Conservation (phyloP, 2,113 vertebrate species). For the Pagrus major region DNA sequence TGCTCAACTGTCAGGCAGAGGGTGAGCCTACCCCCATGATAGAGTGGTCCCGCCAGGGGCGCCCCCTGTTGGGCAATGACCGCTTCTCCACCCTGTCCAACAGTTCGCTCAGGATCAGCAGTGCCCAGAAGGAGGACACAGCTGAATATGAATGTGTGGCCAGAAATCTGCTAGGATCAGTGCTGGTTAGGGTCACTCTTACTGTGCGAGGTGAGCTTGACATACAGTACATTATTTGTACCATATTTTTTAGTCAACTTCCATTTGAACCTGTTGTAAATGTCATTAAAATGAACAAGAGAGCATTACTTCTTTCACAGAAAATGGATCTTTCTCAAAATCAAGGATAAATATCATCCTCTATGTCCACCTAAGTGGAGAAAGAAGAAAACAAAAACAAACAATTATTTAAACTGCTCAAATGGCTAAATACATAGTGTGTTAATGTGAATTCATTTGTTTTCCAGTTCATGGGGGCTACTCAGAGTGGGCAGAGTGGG, state of each 20-base stretch:
- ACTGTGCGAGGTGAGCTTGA: constrained; percentile 89
- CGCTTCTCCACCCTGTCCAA: constrained; percentile 86
- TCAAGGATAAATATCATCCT: not conserved
- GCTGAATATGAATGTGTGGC: constrained; percentile 93
- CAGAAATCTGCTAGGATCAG: constrained; percentile 92
- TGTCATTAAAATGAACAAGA: not conserved
- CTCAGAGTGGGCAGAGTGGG: constrained; percentile 94
- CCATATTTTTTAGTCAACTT: not conserved
- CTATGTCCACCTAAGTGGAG: not conserved
- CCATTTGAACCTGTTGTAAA: not conserved
- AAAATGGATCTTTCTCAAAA: not conserved
- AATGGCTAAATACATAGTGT: not conserved
- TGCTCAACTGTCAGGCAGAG: constrained; percentile 90
- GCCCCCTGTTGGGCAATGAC: constrained; percentile 79
- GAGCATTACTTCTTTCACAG: not conserved
- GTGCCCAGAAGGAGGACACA: constrained; percentile 90
- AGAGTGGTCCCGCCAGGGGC: constrained; percentile 89
- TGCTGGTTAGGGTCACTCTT: constrained; percentile 85
- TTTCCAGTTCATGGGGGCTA: constrained; percentile 92
- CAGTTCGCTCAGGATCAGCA: constrained; percentile 86
- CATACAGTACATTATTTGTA: too few species aligned
- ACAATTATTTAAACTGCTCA: not conserved
- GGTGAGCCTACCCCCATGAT: constrained; percentile 91
- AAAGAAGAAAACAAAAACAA: not conserved
- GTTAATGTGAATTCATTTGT: not conserved